Evolutionary conservation across 2,888 invertebrate species (phyloP).

Genomic region (Pachydiplax longipennis): DNA sequence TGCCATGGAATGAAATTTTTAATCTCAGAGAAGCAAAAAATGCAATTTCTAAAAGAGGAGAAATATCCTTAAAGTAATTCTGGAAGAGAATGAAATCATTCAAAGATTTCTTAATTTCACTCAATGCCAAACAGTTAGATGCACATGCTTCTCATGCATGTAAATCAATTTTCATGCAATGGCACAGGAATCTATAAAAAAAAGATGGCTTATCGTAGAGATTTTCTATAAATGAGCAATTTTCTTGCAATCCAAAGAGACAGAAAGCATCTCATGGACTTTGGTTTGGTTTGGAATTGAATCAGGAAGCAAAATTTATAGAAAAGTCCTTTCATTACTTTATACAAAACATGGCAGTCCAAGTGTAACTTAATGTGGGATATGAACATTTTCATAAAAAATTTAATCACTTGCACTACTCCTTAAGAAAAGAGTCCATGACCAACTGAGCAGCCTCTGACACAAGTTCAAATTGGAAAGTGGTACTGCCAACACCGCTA

Average conservation of each 20-base stretch:
- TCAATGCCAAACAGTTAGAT: not conserved
- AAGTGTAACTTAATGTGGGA: not conserved
- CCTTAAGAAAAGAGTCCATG: conserved; percentile 12
- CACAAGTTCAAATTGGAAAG: not conserved
- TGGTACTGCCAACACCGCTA: conserved; percentile 19
- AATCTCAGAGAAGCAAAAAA: not conserved
- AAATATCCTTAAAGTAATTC: not conserved
- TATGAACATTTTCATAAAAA: not conserved
- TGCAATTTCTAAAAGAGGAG: not conserved
- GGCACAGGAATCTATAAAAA: not conserved
- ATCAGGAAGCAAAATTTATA: not conserved
- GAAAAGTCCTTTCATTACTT: not conserved
- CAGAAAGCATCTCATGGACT: not conserved
- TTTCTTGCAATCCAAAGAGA: not conserved
- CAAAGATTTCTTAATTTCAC: not conserved
- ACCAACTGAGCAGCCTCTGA: not conserved
- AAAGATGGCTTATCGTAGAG: not conserved
- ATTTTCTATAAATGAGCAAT: not conserved
- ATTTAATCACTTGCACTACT: conserved; percentile 32
- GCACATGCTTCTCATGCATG: not conserved
- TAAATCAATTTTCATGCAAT: conserved; percentile 24
- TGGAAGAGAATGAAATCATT: not conserved
- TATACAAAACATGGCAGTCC: not conserved
- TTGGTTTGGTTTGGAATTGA: not conserved
- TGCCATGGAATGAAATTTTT: conserved; percentile 17